A percentile compares a stretch with the other conserved stretches of the same genome.
Conservation (phyloP, 2,113 vertebrate species). For the Mionectes macconnelli region DNA sequence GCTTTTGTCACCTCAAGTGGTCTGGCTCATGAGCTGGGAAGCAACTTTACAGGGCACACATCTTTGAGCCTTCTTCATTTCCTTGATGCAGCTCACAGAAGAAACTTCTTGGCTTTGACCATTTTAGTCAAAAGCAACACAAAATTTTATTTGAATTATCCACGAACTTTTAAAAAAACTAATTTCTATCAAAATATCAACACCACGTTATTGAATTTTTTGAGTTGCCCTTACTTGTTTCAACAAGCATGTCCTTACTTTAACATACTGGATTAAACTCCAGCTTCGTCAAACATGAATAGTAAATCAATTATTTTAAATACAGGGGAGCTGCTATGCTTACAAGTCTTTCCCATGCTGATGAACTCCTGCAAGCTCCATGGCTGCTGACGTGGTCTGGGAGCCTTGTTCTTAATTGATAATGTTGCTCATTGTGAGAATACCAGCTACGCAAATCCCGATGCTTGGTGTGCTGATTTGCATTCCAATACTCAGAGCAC, state of each 20-base stretch:
- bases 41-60: background rate
- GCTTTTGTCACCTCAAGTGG: background rate
- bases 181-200: background rate
- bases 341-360: background rate
- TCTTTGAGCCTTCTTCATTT: background rate
- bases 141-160: background rate
- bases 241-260: background rate
- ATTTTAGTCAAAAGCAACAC: background rate
- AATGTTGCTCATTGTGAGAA: constrained; percentile 4
- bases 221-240: background rate
- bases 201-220: background rate
- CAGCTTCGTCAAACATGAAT: background rate
- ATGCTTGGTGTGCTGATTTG: background rate
- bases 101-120: background rate
- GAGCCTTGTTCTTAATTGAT: background rate
- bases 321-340: background rate
- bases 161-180: background rate
- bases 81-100: background rate
- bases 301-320: background rate
- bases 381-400: background rate
- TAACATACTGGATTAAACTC: background rate
- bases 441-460: background rate
- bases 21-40: background rate
- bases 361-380: background rate
- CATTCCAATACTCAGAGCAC: background rate